phyloP scores from a whole-genome alignment of 2,888 invertebrate genomes.

The Parnassius orleans region DNA sequence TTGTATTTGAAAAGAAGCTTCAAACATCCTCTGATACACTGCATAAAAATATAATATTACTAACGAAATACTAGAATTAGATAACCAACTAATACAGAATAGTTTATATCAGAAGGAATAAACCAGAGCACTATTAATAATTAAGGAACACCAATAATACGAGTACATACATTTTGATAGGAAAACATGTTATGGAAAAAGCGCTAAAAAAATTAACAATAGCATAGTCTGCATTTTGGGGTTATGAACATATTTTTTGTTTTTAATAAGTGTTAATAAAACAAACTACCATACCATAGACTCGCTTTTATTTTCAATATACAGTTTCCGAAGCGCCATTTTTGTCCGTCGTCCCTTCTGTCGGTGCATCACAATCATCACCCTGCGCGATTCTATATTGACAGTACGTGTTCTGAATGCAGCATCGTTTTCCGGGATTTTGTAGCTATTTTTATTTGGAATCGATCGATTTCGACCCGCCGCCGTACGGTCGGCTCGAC shows the following conservation, averaged over 20 bases:
- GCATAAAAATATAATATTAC: no score
- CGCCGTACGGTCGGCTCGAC: conserved; percentile 41
- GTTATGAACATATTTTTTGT: background rate
- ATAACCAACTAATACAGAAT: no score
- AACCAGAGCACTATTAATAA: no score
- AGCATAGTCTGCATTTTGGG: no score
- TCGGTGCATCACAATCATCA: conserved; percentile 77
- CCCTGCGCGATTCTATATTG: conserved; percentile 72
- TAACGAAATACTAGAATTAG: no score
- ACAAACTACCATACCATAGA: conserved; percentile 29
- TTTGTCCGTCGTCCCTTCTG: conserved; percentile 51
- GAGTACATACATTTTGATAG: no score
- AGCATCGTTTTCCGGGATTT: conserved; percentile 69
- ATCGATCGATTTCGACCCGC: conserved; percentile 56
- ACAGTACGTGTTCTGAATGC: conserved; percentile 74
- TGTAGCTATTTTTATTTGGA: conserved; percentile 73
- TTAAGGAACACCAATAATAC: no score
- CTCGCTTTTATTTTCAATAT: conserved; percentile 67
- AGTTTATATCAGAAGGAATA: no score
- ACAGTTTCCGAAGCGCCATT: conserved; percentile 53
- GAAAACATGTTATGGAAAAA: no score
- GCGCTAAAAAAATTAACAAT: no score
- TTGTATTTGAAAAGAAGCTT: no score
- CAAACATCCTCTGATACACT: no score
- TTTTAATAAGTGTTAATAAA: conserved; percentile 20